Evolutionary conservation across 2,113 vertebrate species (phyloP), one percentile per base, ranked within the genome.

Genomic region (Nanorana parkeri): DNA sequence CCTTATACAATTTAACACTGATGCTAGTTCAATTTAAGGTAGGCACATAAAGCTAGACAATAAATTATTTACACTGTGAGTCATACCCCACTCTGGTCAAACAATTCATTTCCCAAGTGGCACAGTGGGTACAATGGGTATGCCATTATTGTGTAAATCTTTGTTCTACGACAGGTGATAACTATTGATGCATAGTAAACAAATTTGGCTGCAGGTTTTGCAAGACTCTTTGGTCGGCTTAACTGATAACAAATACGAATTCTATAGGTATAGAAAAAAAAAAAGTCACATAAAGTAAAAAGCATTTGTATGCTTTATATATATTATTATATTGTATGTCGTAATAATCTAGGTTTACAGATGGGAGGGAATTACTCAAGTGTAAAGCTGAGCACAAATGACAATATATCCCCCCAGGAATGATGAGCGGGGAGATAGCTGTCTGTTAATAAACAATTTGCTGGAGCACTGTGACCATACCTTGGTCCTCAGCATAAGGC

Each of bases 21-120:
- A 15, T 64, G 64, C n/a, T 64, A 65, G 51, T 4, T 36, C 32
- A 78, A 17, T 54, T 24, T 41, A 68, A 17, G 16, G 77, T 28
- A 52, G 60, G 24, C 75, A 51, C 23, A 17, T 20, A 6, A 58
- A 58, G 16, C 20, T n/a, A 67, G 51, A 23, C 76, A 56, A 28
- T 67, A 36, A 78, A 68, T 68, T 23, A 68, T 78, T 67, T 66
- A 78, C 51, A 58, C 15, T 36, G 5, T 55, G n/a, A 68, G 51
- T 78, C 19, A 65, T 67, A n/a, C 63, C 41, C 23, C 32, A 20
- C 47, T 26, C 64, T 36, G 28, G 55, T 41, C 58, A 36, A 8
- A 74, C 65, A n/a, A 47, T 68, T 32, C 54, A 73, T 32, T n/a
- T 32, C 52, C 16, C 16, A 8, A 56, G 24, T 23, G 23, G 16